Percentiles rank a stretch among this genome's conserved stretches.
Conservation (phyloP, 2,113 vertebrate species). For the Cyprinodon brontotheroides region DNA sequence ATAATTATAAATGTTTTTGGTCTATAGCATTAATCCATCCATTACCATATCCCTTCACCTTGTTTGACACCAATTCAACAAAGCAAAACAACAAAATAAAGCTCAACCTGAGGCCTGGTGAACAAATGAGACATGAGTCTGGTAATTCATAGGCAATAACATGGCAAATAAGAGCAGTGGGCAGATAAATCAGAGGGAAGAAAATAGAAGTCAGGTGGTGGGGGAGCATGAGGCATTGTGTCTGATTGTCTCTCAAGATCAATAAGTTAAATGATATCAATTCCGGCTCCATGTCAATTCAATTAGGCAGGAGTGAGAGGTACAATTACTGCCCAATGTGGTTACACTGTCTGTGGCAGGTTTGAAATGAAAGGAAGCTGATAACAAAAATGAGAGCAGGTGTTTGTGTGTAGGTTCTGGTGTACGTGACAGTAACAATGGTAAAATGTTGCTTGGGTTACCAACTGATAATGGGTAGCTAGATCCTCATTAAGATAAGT, state of each 20-base stretch:
- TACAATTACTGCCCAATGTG: constrained; percentile 81
- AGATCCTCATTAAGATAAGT: constrained; percentile 77
- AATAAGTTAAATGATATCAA: constrained; percentile 83
- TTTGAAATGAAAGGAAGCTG: constrained; percentile 66
- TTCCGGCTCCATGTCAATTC: constrained; percentile 81
- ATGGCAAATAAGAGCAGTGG: constrained; percentile 61
- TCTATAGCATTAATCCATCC: constrained; percentile 9
- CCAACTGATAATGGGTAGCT: constrained; percentile 69
- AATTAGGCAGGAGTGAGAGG: constrained; percentile 82
- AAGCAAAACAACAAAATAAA: constrained; percentile 23
- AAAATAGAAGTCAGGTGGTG: constrained; percentile 52
- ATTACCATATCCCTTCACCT: constrained; percentile 1
- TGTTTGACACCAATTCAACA: constrained; percentile 34
- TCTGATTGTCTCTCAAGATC: constrained; percentile 74
- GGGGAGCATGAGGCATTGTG: constrained; percentile 45
- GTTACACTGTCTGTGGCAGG: constrained; percentile 70
- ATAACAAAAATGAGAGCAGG: constrained; percentile 63
- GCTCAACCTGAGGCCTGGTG: neutral
- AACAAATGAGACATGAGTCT: constrained; percentile 37
- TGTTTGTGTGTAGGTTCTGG: constrained; percentile 45
- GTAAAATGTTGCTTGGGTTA: constrained; percentile 70
- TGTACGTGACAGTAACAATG: constrained; percentile 50
- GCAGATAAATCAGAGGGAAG: constrained; percentile 57
- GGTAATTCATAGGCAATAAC: constrained; percentile 59
- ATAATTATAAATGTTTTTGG: too few species aligned